Base-by-base conservation (phyloP, 2,113 vertebrate species). In the Drymodes brunneopygia region DNA sequence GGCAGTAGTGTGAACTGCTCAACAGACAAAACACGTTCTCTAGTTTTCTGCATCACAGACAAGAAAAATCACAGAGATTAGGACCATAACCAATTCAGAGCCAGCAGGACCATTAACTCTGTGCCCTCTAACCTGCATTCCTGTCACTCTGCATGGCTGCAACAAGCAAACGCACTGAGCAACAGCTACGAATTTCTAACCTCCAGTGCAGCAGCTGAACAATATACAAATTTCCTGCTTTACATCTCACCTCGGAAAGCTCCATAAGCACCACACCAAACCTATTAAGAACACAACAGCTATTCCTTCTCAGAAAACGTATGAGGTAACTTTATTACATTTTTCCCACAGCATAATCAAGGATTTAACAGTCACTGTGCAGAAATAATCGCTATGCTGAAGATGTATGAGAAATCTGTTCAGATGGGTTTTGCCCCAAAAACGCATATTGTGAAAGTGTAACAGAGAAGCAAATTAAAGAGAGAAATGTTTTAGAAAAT, bases 381-480 rank as follows among this genome's bases (percentile, higher is more conserved):
- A 85, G 73, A 95, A 91, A 40, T 61, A 75, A 95, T 62, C 17
- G 0, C 33, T 51, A 58, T 2, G 1, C 51, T 70, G 64, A 87
- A 91, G 79, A 65, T 5, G 12, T 31, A 36, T 2, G 21, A 86
- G 64, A 70, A 95, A 66, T 22, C 71, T 62, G 64, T 36, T 83
- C 65, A 47, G 29, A 61, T 61, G 82, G 60, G 42, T 48, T 94
- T 90, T 67, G 22, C 74, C 83, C 82, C 62, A 61, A 85, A 96
- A 77, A 78, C 2, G 7, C 23, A 84, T 60, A 64, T 78, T 96
- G 67, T 86, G 47, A 62, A 72, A 35, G 58, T 75, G 57, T 87
- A 91, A 93, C 78, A 90, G 89, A 93, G 72, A 94, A 57, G 79
- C 45, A 84, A 92, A 96, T 96, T 93, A 86, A 89, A 92, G 66